Conservation (phyloP, 2,113 vertebrate genomes). For the Syrrhaptes paradoxus region DNA sequence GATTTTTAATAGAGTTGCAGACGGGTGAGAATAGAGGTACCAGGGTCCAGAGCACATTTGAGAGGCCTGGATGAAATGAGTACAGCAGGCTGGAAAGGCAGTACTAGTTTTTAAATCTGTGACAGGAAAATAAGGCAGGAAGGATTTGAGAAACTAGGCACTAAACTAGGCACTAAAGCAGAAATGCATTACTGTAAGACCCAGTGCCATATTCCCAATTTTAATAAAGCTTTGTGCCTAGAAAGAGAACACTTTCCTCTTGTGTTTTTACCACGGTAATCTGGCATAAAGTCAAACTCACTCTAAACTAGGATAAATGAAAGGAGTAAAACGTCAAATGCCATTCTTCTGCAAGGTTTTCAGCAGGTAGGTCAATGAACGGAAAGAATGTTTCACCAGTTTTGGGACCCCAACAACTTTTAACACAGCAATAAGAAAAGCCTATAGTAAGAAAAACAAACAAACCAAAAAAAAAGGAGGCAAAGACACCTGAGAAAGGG, state of each 20-base stretch:
- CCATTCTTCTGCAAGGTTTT: neutral
- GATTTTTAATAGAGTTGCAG: neutral
- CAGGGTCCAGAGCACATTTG: neutral
- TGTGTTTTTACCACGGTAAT: rapidly evolving
- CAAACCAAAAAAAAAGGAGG: neutral
- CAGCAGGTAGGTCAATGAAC: neutral
- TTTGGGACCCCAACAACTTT: neutral
- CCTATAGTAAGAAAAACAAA: neutral
- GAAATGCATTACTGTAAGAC: neutral
- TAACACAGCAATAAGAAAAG: neutral
- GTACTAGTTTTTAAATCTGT: neutral
- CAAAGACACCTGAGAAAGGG: neutral
- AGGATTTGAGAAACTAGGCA: neutral
- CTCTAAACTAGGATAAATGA: too few relatives aligned
- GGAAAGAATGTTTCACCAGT: neutral
- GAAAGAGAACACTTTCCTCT: neutral
- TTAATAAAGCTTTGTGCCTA: neutral
- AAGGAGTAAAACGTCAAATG: neutral
- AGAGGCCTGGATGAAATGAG: neutral
- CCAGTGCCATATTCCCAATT: neutral
- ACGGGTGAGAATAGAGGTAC: neutral
- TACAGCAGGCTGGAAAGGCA: neutral
- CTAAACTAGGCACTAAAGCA: neutral
- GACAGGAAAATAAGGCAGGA: neutral
- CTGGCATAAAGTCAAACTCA: neutral